Base-by-base conservation (phyloP, 2,888 invertebrate species). In the Eueremaeus valkanovi region DNA sequence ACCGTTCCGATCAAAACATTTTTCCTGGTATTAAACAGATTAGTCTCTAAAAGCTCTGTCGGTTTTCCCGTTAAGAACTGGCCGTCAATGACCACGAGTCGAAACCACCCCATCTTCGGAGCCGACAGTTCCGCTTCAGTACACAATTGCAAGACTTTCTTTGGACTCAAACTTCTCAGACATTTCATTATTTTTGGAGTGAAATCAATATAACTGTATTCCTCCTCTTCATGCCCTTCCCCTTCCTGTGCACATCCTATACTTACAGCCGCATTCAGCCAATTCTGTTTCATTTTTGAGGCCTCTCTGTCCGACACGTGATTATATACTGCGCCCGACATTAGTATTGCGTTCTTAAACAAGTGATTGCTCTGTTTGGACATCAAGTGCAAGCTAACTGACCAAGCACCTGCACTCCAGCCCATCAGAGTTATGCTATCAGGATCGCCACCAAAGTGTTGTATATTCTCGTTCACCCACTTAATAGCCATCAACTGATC, bases 401-500 rank as follows among this genome's bases (percentile, higher is more conserved):
- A 11, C 31, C 72, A 72, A 40, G 49, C 31, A 13, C 75, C 75
- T 18, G 72, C 75, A 40, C 55, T 72, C 8, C 49, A 3, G 3
- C 75, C 75, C n/a, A 72, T 49, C 1, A 72, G 24, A 0, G 72
- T 72, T 21, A 75, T 42, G 0, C 16, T 11, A 8, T 75, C 51
- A 18, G 75, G 51, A 72, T 75, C n/a, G 0, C 75, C 75, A 29
- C 75, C 75, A 51, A 75, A 75, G 18, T 72, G 13, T 36, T 70
- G 31, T 29, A 75, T 75, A n/a, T 75, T 75, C 0, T 75, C 33
- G 3, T 55, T 36, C 5, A 75, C 16, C 75, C 75, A 75, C 51
- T 75, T 6, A 1, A 75, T 16, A 27, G 72, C 75, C 27, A 75
- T 16, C 0, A 9, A 0, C 29, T 75, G 75, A 58, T 75, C 75